Conservation (phyloP, 2,888 invertebrate genomes). For the Drosophila neutralis region DNA sequence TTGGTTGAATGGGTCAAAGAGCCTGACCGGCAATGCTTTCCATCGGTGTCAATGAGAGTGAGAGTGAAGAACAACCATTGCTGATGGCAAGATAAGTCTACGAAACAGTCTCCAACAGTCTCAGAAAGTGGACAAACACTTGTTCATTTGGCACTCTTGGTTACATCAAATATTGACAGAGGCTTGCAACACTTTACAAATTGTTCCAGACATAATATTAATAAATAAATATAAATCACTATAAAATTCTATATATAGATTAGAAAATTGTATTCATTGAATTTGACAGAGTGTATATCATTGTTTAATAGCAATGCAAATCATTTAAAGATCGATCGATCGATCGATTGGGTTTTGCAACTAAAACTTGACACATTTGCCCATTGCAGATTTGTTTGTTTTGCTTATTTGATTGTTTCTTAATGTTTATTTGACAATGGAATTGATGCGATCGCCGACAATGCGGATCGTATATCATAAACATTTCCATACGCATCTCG, state of each 20-base stretch:
- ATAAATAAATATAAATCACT: not conserved
- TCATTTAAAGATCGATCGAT: not conserved
- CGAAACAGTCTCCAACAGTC: not conserved
- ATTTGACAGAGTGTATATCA: not conserved
- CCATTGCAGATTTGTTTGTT: conserved; percentile 25
- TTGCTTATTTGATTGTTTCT: conserved; percentile 41
- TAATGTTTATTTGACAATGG: conserved; percentile 65
- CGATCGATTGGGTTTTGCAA: not conserved
- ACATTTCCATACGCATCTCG: conserved; percentile 34
- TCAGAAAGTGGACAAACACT: not conserved
- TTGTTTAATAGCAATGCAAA: not conserved
- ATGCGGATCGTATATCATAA: conserved; percentile 42
- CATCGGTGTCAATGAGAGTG: conserved; percentile 13
- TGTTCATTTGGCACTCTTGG: not conserved
- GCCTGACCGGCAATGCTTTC: not conserved
- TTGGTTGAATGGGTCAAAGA: conserved; percentile 43
- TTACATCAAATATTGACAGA: not conserved
- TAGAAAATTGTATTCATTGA: not conserved
- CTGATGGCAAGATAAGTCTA: not conserved
- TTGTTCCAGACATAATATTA: not conserved
- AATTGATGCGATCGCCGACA: conserved; percentile 54
- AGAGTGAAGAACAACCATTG: not conserved
- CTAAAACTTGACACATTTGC: not conserved
- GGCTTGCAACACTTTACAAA: not conserved
- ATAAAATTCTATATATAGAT: not conserved